Conservation (phyloP, 2,113 vertebrate genomes). For the Xenopus borealis region DNA sequence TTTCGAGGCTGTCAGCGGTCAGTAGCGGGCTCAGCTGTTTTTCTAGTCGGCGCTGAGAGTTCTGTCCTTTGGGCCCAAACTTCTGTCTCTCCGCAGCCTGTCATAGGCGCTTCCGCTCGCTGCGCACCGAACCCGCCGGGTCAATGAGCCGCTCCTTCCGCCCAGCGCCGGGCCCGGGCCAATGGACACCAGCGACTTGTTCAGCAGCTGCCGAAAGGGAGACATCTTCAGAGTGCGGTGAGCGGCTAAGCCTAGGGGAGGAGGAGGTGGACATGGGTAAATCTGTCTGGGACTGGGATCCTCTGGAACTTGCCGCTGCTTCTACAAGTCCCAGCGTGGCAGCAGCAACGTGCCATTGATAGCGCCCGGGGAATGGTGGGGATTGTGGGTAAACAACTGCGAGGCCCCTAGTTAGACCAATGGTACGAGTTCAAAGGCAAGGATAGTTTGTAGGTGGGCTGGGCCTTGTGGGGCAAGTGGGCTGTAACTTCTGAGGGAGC, state of each 20-base stretch:
- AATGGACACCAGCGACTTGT: slow-evolving; percentile 91
- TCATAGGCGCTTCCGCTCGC: background rate
- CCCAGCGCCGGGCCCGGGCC: slow-evolving; percentile 57
- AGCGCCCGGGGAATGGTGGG: background rate
- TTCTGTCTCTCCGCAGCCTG: background rate
- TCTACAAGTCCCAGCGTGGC: background rate
- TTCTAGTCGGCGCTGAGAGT: background rate
- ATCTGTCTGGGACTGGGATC: background rate
- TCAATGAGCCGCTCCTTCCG: slow-evolving; percentile 51
- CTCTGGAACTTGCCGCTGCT: background rate
- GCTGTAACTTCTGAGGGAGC: too few species aligned
- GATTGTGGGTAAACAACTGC: background rate
- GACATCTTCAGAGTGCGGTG: slow-evolving; percentile 91
- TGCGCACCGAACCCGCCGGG: slow-evolving; percentile 19
- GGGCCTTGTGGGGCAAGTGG: too few species aligned
- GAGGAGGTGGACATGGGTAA: too few species aligned
- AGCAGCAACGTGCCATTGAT: background rate
- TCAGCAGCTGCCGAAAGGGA: slow-evolving; percentile 91
- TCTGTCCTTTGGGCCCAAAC: background rate
- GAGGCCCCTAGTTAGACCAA: too few species aligned
- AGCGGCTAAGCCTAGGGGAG: slow-evolving; percentile 40
- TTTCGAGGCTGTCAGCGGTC: too few species aligned
- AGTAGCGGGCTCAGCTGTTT: too few species aligned
- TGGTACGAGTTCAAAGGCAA: too few species aligned
- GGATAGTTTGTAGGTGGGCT: too few species aligned